Base-by-base conservation (phyloP, 2,888 invertebrate species). In the Glomeris marginata region DNA sequence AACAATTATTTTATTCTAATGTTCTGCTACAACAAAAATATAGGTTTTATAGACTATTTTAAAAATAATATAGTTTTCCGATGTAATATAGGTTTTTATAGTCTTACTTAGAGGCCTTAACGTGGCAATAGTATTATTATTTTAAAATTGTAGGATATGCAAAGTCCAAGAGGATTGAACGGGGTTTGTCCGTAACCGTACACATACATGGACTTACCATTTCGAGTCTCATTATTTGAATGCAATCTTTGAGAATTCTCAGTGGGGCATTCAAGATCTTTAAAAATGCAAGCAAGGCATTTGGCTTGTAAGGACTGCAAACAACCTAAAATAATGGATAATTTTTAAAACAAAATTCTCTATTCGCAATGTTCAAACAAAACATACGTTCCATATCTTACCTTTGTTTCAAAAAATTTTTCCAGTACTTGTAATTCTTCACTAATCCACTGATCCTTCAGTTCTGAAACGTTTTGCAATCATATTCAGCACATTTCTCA, bases 351-450 rank as follows among this genome's bases (percentile, higher is more conserved):
- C n/a, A n/a, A n/a, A n/a, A n/a, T n/a, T n/a, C n/a, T n/a, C n/a
- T n/a, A n/a, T n/a, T n/a, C n/a, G n/a, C n/a, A n/a, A n/a, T n/a
- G n/a, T n/a, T n/a, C n/a, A n/a, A n/a, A n/a, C n/a, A n/a, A n/a
- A n/a, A n/a, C n/a, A n/a, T n/a, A n/a, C n/a, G n/a, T n/a, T n/a
- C n/a, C n/a, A n/a, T 28, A 8, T 28, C 3, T 41, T 54, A 67
- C 68, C 61, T 66, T 68, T 20, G 78, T 77, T 64, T 91, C 90
- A 70, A 94, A 94, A 72, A 88, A 94, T 63, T 84, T 84, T 69
- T 94, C 92, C 63, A 94, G 76, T 49, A 86, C 78, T 69, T 85
- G 82, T 58, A 92, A 67, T 62, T 94, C 94, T 57, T 94, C 94
- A 0, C 76, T 67, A 34, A 77, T 77, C 84, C 90, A 88, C 58